Base-by-base conservation (phyloP, 2,888 invertebrate species). In the Xanthia togata region DNA sequence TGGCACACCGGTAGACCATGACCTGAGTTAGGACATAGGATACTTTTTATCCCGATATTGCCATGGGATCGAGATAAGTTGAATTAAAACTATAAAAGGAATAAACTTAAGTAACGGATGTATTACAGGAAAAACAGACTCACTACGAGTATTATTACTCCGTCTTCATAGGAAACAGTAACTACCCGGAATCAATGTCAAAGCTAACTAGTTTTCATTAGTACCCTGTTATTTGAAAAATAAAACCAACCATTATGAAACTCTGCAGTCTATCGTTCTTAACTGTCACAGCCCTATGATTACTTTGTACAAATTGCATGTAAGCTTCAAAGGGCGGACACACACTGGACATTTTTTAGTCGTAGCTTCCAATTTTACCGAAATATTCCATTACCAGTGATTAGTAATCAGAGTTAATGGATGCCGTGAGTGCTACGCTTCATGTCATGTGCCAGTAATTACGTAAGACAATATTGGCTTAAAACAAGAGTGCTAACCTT, bases 321-420 rank as follows among this genome's bases (percentile, higher is more conserved):
- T 9, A 71, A 47, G 8, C 62, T 17, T 59, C 53, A 63, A 62
- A 62, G n/a, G 50, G 44, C 47, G 26, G 44, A 60, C 20, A 50
- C 64, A 70, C 47, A 75, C 50, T 67, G 44, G 50, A 60, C n/a
- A 76, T 74, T 79, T 82, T 80, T 74, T 63, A 83, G 62, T 72
- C 59, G 65, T 76, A 77, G 68, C 87, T 82, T 86, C 82, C 83
- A 85, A 85, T 81, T 85, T 78, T 47, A 84, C 72, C 69, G 64
- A 83, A 83, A 85, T 76, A 78, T 88, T 90, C 91, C 92, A 93
- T 93, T 93, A 92, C 85, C 85, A 78, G 84, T 91, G 92, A 94
- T 93, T 92, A 91, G 86, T 91, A 93, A 94, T 94, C 93, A 92
- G 84, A 87, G 89, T 86, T 92, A 93, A 93, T 94, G 93, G 93